Evolutionary conservation across 2,797 vertebrate genomes (phyloP), one percentile per base, ranked within the genome.

Genomic region (Lagodon rhomboides): DNA sequence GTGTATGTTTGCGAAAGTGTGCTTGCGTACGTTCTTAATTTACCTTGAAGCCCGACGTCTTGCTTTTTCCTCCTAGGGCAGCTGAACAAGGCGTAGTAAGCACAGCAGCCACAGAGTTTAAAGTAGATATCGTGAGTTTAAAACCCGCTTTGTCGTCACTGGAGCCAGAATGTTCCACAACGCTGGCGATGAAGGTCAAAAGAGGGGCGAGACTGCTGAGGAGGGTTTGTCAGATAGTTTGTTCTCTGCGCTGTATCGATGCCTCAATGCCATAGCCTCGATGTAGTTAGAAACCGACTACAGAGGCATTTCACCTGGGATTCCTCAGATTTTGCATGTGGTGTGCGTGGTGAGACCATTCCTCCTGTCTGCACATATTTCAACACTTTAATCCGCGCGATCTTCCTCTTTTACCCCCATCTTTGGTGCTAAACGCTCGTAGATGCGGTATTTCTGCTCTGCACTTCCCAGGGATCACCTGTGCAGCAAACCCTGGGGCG

Each of bases 391-490:
- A 56, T 56, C 25, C 27, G 12, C 12, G 22, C 1, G 5, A 55
- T 62, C 56, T 18, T 34, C 61, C 5, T 49, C 27, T 59, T 1
- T 49, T 27, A 18, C 18, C 22, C 6, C 65, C 23, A 11, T 75
- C 60, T 79, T 81, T 78, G 87, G 81, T 79, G 68, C 80, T 76
- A 83, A 75, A 38, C 55, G 77, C 76, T 78, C 2, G 12, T 68
- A 49, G 74, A 73, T 67, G 53, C 58, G 1, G 51, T 15, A 3
- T 60, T 71, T 81, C 66, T 72, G 73, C 75, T 66, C 79, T 79
- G 62, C 68, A 64, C 59, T 67, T 74, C 23, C 64, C 73, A 67
- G 47, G 72, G 44, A 38, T 77, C 75, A 77, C 22, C 66, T 63
- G 61, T 68, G 56, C 55, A 38, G 70, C 43, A 11, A 9, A 43